Evolutionary conservation across 2,888 invertebrate species (phyloP), one percentile per base, ranked within the genome.

Genomic region (Fragum sueziense): DNA sequence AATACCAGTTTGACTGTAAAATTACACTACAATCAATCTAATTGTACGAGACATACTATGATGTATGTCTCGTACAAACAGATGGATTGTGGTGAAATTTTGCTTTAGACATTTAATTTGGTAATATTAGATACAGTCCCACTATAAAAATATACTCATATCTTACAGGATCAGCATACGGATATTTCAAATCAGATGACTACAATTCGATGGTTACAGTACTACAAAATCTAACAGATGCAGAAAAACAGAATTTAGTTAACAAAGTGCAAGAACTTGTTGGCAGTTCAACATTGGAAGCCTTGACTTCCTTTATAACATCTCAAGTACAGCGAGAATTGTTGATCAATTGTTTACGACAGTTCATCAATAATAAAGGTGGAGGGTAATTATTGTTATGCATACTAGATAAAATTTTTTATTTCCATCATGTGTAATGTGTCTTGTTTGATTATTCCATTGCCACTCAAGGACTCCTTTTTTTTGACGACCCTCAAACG

Each of bases 191-290:
- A 61, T 86, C 89, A n/a, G 88, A 90, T 80, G 86, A 89, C 7
- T 92, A 92, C 78, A 76, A 87, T 7, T 89, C 91, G 2, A 81
- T 92, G 87, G 61, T 92, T 7, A 82, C 69, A 25, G 90, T 90
- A 7, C 47, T 92, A 33, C 84, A 84, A 37, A 86, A 88, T 47
- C 70, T 92, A 57, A 84, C 86, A 25, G 91, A 91, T 61, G 71
- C 77, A 7, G 91, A 91, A 20, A 91, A 91, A 70, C 33, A 81
- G 41, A 74, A 82, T 54, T 78, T 91, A 1, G 89, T 90, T 22
- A 74, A 83, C 25, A 87, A 88, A 83, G 86, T 92, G 1, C 92
- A 92, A 71, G 88, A 89, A 68, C 79, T 92, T 25, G 91, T 92
- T 31, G 92, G 92, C 0, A 88, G 88, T 62, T 73, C 87, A 2